Evolutionary conservation across 2,888 invertebrate genomes (phyloP).

Genomic region (Dicyrtomina minuta): DNA sequence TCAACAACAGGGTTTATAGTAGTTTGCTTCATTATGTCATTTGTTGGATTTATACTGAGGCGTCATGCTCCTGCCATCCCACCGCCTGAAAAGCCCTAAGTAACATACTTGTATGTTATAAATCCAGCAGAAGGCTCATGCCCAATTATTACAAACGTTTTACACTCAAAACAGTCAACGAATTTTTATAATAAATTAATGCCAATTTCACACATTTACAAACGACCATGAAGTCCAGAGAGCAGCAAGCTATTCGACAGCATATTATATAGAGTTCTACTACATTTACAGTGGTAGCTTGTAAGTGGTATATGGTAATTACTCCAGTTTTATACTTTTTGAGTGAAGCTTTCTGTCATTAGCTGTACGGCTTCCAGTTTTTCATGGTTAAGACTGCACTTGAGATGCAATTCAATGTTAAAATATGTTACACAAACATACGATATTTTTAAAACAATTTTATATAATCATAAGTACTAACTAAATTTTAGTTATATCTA

Average conservation of each 20-base stretch:
- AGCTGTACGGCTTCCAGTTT: neutral
- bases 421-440: neutral
- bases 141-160: too few species aligned
- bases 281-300: too few species aligned
- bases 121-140: neutral
- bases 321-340: too few species aligned
- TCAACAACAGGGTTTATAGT: conserved; percentile 30
- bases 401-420: neutral
- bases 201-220: too few species aligned
- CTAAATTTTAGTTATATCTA: neutral
- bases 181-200: too few species aligned
- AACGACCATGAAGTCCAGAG: too few species aligned
- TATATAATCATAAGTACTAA: neutral
- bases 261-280: too few species aligned
- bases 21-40: conserved; percentile 29
- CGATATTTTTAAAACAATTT: neutral
- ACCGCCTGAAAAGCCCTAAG: conserved; percentile 40
- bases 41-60: conserved; percentile 39
- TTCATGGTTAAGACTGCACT: conserved; percentile 3
- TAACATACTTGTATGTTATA: neutral
- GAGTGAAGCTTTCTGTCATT: too few species aligned
- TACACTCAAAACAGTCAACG: too few species aligned
- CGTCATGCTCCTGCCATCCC: conserved; percentile 42
- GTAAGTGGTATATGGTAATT: too few species aligned
- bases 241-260: too few species aligned